These are phyloP conservation scores for Brachionus angularis DNA, from an alignment of 1,140 invertebrate genomes.

Conservation along the genomic window DNA sequence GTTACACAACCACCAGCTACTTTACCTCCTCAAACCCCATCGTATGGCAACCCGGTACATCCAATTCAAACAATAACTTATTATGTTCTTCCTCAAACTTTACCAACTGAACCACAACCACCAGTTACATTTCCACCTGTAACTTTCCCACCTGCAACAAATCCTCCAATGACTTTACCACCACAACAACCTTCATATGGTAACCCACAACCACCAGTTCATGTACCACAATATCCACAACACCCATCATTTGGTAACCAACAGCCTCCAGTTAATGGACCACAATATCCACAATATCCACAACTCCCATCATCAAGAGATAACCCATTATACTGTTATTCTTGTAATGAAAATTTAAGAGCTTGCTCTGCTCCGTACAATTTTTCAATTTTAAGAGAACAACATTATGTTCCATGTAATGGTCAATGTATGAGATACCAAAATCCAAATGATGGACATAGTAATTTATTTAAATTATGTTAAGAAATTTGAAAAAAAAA, in stretches of 20 bases:
- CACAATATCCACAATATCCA: constrained; percentile 14
- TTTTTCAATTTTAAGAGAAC: background rate
- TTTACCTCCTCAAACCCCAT: background rate
- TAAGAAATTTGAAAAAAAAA: background rate
- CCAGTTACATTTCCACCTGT: too few species aligned
- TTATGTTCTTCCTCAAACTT: too few species aligned
- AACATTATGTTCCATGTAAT: constrained; percentile 40
- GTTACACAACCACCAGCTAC: background rate
- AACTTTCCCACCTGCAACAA: background rate
- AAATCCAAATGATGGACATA: constrained; percentile 39
- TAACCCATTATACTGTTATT: constrained; percentile 39
- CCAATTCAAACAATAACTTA: background rate
- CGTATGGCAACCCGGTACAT: too few species aligned
- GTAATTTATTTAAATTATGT: background rate
- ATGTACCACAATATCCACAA: background rate
- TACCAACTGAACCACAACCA: background rate
- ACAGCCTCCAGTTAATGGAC: background rate
- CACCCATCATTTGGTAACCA: background rate
- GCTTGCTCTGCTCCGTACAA: constrained; percentile 25
- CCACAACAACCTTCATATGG: background rate
- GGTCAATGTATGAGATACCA: constrained; percentile 38
- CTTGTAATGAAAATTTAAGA: constrained; percentile 33
- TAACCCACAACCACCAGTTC: background rate
- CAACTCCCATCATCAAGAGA: constrained; percentile 11
- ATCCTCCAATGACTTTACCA: background rate